A percentile compares a stretch with the other conserved stretches of the same genome.
phyloP scores from a whole-genome alignment of 2,797 vertebrate genomes.

The Paratrypauchen microcephalus region DNA sequence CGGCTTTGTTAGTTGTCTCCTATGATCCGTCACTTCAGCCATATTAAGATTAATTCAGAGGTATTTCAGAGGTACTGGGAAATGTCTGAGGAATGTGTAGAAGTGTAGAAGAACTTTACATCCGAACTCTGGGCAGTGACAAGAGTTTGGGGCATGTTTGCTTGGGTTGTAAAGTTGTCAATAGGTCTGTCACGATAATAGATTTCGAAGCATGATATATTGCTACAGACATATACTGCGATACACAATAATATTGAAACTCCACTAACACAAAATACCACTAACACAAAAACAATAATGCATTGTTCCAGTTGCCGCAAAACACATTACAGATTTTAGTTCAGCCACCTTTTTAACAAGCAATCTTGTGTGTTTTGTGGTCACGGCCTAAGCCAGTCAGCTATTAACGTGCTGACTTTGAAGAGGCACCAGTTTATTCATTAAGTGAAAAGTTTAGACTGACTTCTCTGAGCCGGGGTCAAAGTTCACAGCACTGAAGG shows the following conservation, averaged over 20 bases:
- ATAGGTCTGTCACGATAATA: too few relatives aligned
- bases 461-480: slow-evolving; percentile 68
- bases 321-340: too few relatives aligned
- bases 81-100: background rate
- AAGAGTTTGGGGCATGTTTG: too few relatives aligned
- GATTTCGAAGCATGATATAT: too few relatives aligned
- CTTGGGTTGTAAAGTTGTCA: too few relatives aligned
- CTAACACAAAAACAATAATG: too few relatives aligned
- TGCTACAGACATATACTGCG: too few relatives aligned
- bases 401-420: slow-evolving; percentile 49
- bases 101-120: background rate
- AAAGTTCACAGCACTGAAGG: slow-evolving; percentile 68
- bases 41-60: background rate
- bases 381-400: slow-evolving; percentile 8
- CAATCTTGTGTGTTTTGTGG: slow-evolving; percentile 2
- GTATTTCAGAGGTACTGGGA: background rate
- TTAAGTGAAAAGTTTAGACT: slow-evolving; percentile 70
- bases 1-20: slow-evolving; percentile 27
- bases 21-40: slow-evolving; percentile 8
- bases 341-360: background rate
- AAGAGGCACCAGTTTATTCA: slow-evolving; percentile 67
- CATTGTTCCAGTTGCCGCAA: too few relatives aligned
- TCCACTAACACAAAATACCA: too few relatives aligned
- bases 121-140: too few relatives aligned
- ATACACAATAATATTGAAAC: too few relatives aligned